Conservation (phyloP, 2,113 vertebrate species). For the Nothocercus julius region DNA sequence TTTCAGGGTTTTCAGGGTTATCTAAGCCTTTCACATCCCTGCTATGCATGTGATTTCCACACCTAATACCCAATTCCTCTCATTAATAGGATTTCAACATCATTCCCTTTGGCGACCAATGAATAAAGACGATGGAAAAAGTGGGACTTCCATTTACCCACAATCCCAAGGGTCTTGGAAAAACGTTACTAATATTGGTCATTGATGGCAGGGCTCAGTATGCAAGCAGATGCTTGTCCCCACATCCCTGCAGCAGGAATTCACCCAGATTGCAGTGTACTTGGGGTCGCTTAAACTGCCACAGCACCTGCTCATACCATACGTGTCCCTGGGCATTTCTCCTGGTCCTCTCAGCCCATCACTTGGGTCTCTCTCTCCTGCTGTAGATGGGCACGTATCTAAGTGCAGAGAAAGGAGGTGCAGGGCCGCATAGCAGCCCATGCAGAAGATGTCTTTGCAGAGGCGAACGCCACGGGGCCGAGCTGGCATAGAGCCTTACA, state of each 20-base stretch:
- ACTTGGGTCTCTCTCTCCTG: neutral
- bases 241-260: neutral
- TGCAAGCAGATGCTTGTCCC: neutral
- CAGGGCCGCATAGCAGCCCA: neutral
- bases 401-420: fast-evolving
- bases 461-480: neutral
- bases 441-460: neutral
- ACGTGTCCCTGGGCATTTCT: neutral
- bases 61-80: neutral
- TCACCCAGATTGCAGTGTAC: neutral
- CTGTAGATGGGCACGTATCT: fast-evolving
- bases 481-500: neutral
- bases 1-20: fast-evolving
- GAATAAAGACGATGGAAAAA: neutral
- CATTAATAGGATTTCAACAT: fast-evolving
- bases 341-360: neutral
- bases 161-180: neutral
- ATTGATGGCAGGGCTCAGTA: neutral
- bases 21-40: neutral
- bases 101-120: neutral
- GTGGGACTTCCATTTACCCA: neutral
- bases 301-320: neutral
- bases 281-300: fast-evolving
- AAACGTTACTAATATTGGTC: neutral
- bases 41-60: neutral